Conservation (phyloP, 2,797 vertebrate genomes). For the Zenarchopterus dispar region DNA sequence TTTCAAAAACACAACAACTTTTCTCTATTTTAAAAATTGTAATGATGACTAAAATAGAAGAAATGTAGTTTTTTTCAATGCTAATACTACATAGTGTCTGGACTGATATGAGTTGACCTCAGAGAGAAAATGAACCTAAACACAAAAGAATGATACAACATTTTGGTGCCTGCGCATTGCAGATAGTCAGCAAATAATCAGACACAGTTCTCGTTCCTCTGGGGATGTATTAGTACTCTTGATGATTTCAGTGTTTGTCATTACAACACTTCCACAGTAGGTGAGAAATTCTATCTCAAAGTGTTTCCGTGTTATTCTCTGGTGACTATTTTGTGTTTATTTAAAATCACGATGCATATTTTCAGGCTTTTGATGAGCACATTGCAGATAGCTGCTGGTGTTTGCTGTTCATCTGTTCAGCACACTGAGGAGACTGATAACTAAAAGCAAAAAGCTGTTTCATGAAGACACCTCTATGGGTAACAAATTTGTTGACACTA, state of each 20-base stretch:
- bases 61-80: conserved; percentile 4
- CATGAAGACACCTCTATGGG: too few relatives aligned
- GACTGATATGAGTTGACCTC: conserved; percentile 30
- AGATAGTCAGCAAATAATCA: conserved; percentile 24
- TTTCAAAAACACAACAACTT: background rate
- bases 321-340: conserved; percentile 35
- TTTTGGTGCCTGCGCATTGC: conserved; percentile 4
- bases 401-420: conserved; percentile 14
- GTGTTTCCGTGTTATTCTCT: conserved; percentile 26
- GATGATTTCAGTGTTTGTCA: conserved; percentile 45
- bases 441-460: too few relatives aligned
- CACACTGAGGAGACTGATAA: background rate
- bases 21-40: conserved; percentile 12
- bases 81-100: conserved; percentile 14
- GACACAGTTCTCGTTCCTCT: conserved; percentile 23
- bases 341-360: conserved; percentile 21
- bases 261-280: conserved; percentile 32
- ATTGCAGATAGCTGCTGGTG: background rate
- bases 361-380: background rate
- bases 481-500: too few relatives aligned
- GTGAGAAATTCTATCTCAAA: conserved; percentile 44
- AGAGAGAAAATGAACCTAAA: background rate
- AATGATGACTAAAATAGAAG: background rate
- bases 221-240: conserved; percentile 35
- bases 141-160: conserved; percentile 9